phyloP scores from a whole-genome alignment of 1,140 invertebrate species.

The Tachypleus tridentatus region DNA sequence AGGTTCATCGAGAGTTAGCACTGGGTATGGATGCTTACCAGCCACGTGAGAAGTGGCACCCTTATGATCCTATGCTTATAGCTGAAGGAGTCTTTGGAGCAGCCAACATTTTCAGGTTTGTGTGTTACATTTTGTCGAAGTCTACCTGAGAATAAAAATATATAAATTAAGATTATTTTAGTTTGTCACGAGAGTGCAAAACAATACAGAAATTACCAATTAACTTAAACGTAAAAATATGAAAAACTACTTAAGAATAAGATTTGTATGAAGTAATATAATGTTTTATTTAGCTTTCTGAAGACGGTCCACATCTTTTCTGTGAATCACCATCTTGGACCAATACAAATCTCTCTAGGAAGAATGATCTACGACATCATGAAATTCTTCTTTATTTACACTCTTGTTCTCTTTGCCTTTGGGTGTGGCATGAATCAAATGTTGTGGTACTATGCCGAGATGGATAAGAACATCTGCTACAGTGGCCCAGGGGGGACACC shows the following conservation, averaged over 20 bases:
- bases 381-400: conserved; percentile 88
- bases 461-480: conserved; percentile 72
- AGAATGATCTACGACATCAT: conserved; percentile 87
- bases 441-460: conserved; percentile 88
- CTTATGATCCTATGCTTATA: conserved; percentile 84
- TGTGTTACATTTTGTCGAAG: neutral
- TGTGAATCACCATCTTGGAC: conserved; percentile 85
- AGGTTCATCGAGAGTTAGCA: conserved; percentile 53
- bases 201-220: no score
- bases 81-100: conserved; percentile 89
- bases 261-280: no score
- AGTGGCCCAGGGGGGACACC: conserved; percentile 50
- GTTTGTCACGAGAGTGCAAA: no score
- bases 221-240: no score
- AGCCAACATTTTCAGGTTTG: conserved; percentile 80
- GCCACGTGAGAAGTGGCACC: conserved; percentile 75
- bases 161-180: no score
- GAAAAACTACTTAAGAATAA: no score
- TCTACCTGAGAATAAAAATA: no score
- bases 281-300: conserved; percentile 50
- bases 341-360: conserved; percentile 75
- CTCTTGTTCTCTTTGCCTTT: conserved; percentile 76
- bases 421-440: conserved; percentile 84
- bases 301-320: conserved; percentile 93
- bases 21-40: conserved; percentile 62